Base-by-base conservation (phyloP, 2,797 vertebrate genomes). In the Ptychadena robeensis region DNA sequence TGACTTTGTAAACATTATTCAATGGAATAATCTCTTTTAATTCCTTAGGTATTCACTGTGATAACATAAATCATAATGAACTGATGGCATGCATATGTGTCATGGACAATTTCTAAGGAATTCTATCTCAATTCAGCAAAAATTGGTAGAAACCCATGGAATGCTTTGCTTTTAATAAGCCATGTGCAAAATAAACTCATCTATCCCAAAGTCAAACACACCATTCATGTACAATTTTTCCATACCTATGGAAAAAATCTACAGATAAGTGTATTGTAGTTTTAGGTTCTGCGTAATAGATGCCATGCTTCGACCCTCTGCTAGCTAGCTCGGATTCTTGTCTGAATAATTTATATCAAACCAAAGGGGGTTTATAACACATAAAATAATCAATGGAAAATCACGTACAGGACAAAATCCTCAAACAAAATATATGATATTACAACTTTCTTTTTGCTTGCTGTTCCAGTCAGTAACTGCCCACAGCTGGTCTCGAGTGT, bases 51-150 rank as follows among this genome's bases (percentile, higher is more conserved):
- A 85, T 85, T 85, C 34, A 37, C 78, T 76, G 59, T 81, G 65
- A 85, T 85, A 80, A 85, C 83, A 81, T 80, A 76, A 53, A 76
- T 74, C 66, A 81, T 85, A 85, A 85, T 76, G 72, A 81, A 81
- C 66, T 71, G 72, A 76, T 85, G 83, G 83, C 78, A 85, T 85
- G 83, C 83, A 68, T 85, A 30, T 85, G 57, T 85, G 83, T 85
- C 83, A 80, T 85, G 78, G 83, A 38, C 83, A 85, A 85, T 85
- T 85, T 85, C 66, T 76, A 85, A 85, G 78, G 83, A 85, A 85
- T 85, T 85, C 83, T 71, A 80, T 85, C 73, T 85, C 64, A 75
- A 69, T 76, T 75, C 71, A 81, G 72, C 78, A 80, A 70, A 85
- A 81, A 70, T 75, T 81, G 70, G 74, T 81, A 67, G 72, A 85